Base-by-base conservation (phyloP, 2,797 vertebrate genomes). In the Poecilia picta region DNA sequence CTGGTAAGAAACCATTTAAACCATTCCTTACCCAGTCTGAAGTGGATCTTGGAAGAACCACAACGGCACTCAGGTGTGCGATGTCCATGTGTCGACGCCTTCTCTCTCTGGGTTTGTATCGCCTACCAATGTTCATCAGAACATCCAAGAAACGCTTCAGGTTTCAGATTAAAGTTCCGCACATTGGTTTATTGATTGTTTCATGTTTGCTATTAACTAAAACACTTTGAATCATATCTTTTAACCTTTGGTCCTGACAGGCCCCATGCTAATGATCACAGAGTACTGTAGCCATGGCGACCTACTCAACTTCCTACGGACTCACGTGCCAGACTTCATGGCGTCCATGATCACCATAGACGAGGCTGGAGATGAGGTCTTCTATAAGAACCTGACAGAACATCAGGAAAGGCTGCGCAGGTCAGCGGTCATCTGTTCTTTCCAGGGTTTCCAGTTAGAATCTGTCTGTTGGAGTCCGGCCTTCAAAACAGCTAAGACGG, bases 251-350 rank as follows among this genome's bases (percentile, higher is more conserved):
- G 72, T 46, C 68, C n/a, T 1, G 7, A 39, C 74, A 99, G 98
- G 98, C 1, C 98, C 98, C 6, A 96, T 98, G 89, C 88, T 99
- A 62, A 97, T 99, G 94, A 99, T 99, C 90, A 99, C 98, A 0
- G 98, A 99, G 89, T 99, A 98, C 93, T 99, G 98, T 85, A 95
- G 95, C 83, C 95, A 98, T 2, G 98, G 98, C 0, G 98, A 99
- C 80, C 95, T 99, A 81, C 96, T 99, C 86, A 98, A 99, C 94
- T 98, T 98, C 88, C 93, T 99, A 78, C 83, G 98, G 51, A 94
- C 91, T 72, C 96, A 96, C 66, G 93, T 96, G 5, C 95, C 96
- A 41, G 91, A 90, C 79, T 96, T 97, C 71, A 91, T 97, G 85
- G 93, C 91, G 6, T 94, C 94, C 47, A 87, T 88, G 41, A 57